Evolutionary conservation across 2,113 vertebrate genomes (phyloP), one percentile per base, ranked within the genome.

Genomic region (Anhinga rufa): DNA sequence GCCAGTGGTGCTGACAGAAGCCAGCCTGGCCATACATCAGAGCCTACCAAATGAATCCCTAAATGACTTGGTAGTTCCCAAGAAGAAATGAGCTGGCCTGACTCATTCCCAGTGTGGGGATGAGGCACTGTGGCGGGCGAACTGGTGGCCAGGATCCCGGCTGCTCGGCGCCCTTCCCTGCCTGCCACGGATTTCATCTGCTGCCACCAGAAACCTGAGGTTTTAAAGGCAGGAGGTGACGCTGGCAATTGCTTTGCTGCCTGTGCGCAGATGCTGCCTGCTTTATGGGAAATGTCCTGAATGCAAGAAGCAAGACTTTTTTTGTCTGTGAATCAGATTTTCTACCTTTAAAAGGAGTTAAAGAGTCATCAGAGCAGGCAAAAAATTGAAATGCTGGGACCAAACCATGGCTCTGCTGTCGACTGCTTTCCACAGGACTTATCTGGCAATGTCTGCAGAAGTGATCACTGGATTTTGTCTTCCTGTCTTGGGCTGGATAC

Each of bases 81-180:
- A 95, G 85, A 62, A 90, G 84, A 49, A 78, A 81, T 88, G 60
- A 94, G 86, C 64, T 76, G 90, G 64, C 42, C 80, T 95, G 96
- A 93, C 69, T 96, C 96, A 97, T 22, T 80, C 51, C 86, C 51
- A 14, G 0, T 0, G 15, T 40, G 76, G 69, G 31, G 83, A 80
- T 93, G 94, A 96, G 80, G 86, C 92, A 58, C 11, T 2, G 38
- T 0, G 0, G 86, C 0, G 0, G 65, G 14, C 12, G 4, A 54
- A 32, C 48, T 3, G 10, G 69, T 0, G 12, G 72, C 31, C 62
- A 44, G 86, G 36, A 90, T 85, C 68, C 65, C 6, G 20, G 77
- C 88, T 84, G 57, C 78, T n/a, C 18, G 17, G 86, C 19, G 31
- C 90, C 86, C 61, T 62, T 32, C 74, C 84, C 90, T 69, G 80